Percentiles rank a stretch among this genome's conserved stretches.
phyloP scores from a whole-genome alignment of 2,113 vertebrate species.

The Zapornia atra region DNA sequence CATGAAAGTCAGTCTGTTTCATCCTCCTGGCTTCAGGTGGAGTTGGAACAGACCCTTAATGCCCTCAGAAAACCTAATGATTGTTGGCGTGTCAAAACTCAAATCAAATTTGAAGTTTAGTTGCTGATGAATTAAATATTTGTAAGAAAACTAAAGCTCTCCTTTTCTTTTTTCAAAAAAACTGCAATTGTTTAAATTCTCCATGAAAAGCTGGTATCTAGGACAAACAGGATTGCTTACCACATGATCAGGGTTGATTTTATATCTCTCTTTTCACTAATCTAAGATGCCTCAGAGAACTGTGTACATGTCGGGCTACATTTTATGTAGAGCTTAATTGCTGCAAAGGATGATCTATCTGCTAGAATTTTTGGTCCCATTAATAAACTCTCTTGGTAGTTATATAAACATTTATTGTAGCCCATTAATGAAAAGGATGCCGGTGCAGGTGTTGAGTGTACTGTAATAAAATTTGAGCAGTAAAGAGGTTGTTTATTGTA shows the following conservation, averaged over 20 bases:
- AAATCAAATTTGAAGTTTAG: not conserved
- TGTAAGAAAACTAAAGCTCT: not conserved
- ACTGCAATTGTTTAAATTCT: not conserved
- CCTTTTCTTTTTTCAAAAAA: not conserved
- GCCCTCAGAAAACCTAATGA: not conserved
- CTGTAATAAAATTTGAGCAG: conserved; percentile 31
- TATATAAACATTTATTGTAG: conserved; percentile 56
- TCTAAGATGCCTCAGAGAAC: conserved; percentile 19
- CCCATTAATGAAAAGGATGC: conserved; percentile 28
- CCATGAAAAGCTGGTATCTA: not conserved
- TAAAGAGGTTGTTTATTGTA: conserved; percentile 29
- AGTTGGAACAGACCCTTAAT: not conserved
- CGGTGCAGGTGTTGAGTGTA: conserved; percentile 49
- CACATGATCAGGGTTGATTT: not conserved
- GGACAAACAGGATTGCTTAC: not conserved
- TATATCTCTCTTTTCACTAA: not conserved
- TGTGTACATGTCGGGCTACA: not conserved
- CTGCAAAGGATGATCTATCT: conserved; percentile 33
- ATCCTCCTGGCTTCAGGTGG: not conserved
- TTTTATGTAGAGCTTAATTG: conserved; percentile 37
- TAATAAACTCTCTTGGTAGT: conserved; percentile 40
- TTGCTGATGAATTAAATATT: not conserved
- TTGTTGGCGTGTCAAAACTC: not conserved
- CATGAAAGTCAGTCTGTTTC: not conserved
- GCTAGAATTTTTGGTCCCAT: conserved; percentile 33